phyloP scores from a whole-genome alignment of 2,113 vertebrate genomes.

The Pollachius pollachius region DNA sequence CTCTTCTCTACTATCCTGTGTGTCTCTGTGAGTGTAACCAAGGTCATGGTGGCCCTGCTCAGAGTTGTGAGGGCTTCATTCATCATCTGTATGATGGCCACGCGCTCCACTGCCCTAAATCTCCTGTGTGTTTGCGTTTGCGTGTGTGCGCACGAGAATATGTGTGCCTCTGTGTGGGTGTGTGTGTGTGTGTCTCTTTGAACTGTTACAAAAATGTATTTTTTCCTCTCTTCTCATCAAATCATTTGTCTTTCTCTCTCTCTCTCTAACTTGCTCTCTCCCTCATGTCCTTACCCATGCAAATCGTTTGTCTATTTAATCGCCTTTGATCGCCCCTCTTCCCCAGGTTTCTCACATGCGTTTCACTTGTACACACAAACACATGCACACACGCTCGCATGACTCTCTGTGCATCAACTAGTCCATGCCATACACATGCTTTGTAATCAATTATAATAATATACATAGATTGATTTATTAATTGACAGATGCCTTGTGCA shows the following conservation, averaged over 20 bases:
- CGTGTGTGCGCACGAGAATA: neutral
- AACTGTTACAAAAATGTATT: constrained; percentile 6
- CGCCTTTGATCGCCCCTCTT: neutral
- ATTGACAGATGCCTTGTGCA: neutral
- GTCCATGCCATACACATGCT: neutral
- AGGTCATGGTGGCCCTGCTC: constrained; percentile 60
- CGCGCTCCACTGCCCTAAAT: constrained; percentile 55
- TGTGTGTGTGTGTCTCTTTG: neutral
- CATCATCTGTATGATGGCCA: constrained; percentile 61
- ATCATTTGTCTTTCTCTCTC: constrained; percentile 10
- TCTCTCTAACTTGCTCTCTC: constrained; percentile 3
- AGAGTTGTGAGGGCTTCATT: constrained; percentile 67
- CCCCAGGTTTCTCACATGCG: neutral
- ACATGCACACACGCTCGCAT: constrained; percentile 2
- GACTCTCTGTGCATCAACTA: too few relatives aligned
- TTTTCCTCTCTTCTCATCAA: neutral
- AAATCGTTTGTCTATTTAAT: neutral
- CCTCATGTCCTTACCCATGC: neutral
- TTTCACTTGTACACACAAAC: neutral
- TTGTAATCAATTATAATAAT: neutral
- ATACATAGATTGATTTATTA: neutral
- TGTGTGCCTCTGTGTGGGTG: neutral
- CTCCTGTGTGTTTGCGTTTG: constrained; percentile 27
- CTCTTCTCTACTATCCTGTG: constrained; percentile 12
- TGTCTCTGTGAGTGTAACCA: constrained; percentile 49